These are phyloP conservation scores for Dusona sp. DNA, from an alignment of 2,888 invertebrate species.

Conservation along the genomic window DNA sequence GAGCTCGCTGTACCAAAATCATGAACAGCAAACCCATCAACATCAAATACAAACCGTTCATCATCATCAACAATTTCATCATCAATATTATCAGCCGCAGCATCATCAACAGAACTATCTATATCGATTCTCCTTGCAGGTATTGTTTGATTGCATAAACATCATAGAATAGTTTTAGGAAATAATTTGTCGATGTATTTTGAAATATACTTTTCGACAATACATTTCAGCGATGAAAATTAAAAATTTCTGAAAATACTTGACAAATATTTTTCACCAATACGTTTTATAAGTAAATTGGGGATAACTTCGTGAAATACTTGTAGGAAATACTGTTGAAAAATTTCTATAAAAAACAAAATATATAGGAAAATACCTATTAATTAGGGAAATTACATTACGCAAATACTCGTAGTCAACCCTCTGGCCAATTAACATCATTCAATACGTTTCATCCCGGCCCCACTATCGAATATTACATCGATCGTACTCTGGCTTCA, in stretches of 20 bases:
- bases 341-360: neutral
- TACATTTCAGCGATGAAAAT: too few species aligned
- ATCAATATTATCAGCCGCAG: slow-evolving; percentile 79
- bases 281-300: too few species aligned
- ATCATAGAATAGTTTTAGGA: neutral
- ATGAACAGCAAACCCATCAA: slow-evolving; percentile 69
- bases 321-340: too few species aligned
- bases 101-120: slow-evolving; percentile 83
- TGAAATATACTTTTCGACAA: neutral
- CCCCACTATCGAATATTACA: neutral
- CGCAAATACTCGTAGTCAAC: neutral
- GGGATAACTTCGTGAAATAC: too few species aligned
- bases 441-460: slow-evolving; percentile 1
- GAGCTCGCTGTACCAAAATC: slow-evolving; percentile 51
- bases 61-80: slow-evolving; percentile 76
- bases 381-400: neutral
- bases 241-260: too few species aligned
- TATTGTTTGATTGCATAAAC: slow-evolving; percentile 65
- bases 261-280: too few species aligned
- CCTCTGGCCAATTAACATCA: neutral
- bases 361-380: too few species aligned
- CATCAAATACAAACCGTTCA: slow-evolving; percentile 67
- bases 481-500: slow-evolving; percentile 3
- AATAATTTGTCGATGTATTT: neutral
- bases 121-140: slow-evolving; percentile 83